Conservation (phyloP, 2,888 invertebrate genomes). For the Dichetophora obliterata region DNA sequence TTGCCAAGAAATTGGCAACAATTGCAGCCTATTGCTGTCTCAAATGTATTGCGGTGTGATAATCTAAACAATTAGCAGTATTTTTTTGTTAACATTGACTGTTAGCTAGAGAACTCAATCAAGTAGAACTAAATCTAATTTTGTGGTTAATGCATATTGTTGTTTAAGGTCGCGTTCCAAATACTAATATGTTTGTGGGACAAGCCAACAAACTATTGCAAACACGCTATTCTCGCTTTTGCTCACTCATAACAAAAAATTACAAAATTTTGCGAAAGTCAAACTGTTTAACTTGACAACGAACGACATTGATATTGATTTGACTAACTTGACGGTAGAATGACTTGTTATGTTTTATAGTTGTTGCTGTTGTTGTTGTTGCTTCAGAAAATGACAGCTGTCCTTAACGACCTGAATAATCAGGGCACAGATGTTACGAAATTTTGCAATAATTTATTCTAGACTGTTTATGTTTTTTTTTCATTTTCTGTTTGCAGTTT, state of each 20-base stretch:
- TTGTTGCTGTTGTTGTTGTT: background rate
- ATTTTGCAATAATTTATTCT: background rate
- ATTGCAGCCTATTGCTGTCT: too few species aligned
- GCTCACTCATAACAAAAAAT: background rate
- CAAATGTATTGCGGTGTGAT: background rate
- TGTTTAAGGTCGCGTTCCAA: background rate
- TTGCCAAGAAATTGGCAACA: too few species aligned
- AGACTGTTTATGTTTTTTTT: too few species aligned
- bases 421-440: background rate
- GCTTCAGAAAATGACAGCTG: background rate
- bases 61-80: background rate
- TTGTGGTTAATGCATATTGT: background rate
- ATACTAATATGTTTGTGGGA: background rate
- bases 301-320: constrained; percentile 22
- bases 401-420: background rate
- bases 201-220: background rate
- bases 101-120: background rate
- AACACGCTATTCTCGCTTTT: too few species aligned
- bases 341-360: background rate
- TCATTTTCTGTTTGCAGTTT: too few species aligned
- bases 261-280: background rate
- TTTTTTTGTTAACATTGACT: background rate
- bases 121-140: background rate
- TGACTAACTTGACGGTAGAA: background rate
- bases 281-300: background rate